Base-by-base conservation (phyloP, 2,797 vertebrate genomes). In the Sebastes minor region DNA sequence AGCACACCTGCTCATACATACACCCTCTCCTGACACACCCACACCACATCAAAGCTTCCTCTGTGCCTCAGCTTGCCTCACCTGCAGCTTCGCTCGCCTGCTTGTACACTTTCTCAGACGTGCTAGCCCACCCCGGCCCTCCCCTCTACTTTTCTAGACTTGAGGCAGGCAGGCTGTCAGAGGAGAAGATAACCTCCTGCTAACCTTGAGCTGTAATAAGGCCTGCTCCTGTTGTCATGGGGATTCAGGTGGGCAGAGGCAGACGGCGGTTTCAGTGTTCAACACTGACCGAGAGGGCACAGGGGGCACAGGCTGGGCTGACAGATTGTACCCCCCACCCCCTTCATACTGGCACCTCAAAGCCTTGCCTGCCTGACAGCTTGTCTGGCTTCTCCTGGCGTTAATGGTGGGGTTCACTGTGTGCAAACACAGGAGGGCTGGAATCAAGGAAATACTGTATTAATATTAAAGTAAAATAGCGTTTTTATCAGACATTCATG, bases 171-270 rank as follows among this genome's bases (percentile, higher is more conserved):
- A 74, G 76, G 62, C 81, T 89, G 90, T 94, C 91, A 91, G 82
- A 88, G 80, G 77, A 89, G 71, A 33, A 56, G 86, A 89, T 90
- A 91, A 94, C 92, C 91, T 94, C 85, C 69, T 67, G 81, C 79
- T 94, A 88, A 95, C 95, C 95, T 96, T 95, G 91, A 94, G 89
- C 89, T 89, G 79, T 92, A 92, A 92, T 88, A 83, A 88, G 80
- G 73, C 59, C 80, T 61, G 82, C 61, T 89, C 75, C 77, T 82
- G 80, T 91, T 93, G 80, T 94, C 91, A 85, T 63, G 72, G 74
- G 80, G 68, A 83, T 89, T 89, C 85, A 91, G 87, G 85, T 92
- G 80, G 88, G 85, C 71, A 59, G 66, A 86, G 68, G 79, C 60
- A 68, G 73, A 72, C 12, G 63, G 35, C 56, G 67, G 60, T 38